Evolutionary conservation across 92 coral and sea anemone species (phyloP), one percentile per base, ranked within the genome.

Genomic region (Bergia puertoricense): DNA sequence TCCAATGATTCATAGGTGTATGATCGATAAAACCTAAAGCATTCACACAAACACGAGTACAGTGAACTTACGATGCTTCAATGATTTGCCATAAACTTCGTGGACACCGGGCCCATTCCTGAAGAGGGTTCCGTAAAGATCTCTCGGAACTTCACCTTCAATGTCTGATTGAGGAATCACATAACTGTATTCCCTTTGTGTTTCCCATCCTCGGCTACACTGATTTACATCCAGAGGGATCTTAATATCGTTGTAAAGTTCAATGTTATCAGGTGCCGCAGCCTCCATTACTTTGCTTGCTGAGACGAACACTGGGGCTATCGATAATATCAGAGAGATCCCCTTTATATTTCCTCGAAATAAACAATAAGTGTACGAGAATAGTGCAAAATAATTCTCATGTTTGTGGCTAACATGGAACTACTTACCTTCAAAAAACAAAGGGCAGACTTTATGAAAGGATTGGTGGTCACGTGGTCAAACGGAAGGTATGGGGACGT

Each of bases 81-180:
- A 87, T 22, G 74, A 62, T 3, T 90, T 93, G 10, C 98, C 98
- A 62, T 95, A 95, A 15, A 95, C 98, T 79, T 90, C 96, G 46
- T 85, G 79, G 1, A 95, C 72, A 1, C 98, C 98, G 2, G 98
- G 98, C 15, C 98, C 98, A 86, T 95, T 95, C 57, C 98, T 93
- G 46, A 95, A 93, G 69, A 95, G 74, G 16, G 98, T 95, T 42
- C 98, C 98, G 45, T 72, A 71, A 76, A 95, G 89, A 90, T 93
- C 96, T 36, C 85, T 88, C 7, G 98, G 98, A n/a, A 95, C 86
- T 69, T 90, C 91, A 14, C 98, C 98, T 78, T 91, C 91, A 23
- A 93, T 86, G 76, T 95, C 98, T 65, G 93, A 93, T 74, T 76
- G 89, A 20, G 98, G 98, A 37, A 95, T 79, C 93, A 92, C 92